phyloP scores from a whole-genome alignment of 2,888 invertebrate genomes.

The Halictus quadricinctus region DNA sequence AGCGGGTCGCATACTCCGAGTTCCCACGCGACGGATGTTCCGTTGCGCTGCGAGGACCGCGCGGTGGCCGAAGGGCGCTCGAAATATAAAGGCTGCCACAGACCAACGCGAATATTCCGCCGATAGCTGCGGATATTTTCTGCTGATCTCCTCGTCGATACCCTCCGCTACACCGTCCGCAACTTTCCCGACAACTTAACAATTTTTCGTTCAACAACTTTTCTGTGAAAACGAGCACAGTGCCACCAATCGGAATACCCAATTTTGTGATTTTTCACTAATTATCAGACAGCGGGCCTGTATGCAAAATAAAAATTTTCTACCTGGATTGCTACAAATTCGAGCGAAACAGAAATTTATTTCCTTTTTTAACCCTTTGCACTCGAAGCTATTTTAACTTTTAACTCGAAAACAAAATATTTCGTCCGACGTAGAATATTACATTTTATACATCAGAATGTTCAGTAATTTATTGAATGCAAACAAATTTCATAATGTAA shows the following conservation, averaged over 20 bases:
- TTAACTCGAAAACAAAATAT: too few relatives aligned
- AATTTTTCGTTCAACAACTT: background rate
- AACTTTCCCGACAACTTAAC: background rate
- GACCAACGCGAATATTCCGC: background rate
- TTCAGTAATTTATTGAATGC: too few relatives aligned
- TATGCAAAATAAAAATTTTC: background rate
- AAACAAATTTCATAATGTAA: too few relatives aligned
- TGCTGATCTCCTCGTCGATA: constrained; percentile 9
- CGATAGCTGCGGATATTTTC: constrained; percentile 19
- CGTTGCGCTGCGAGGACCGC: constrained; percentile 55
- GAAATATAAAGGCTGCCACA: constrained; percentile 4
- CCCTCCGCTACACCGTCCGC: background rate
- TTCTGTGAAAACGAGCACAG: background rate
- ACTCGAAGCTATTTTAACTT: too few relatives aligned
- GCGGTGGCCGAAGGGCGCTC: constrained; percentile 43
- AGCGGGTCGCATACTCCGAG: constrained; percentile 72
- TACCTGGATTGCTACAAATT: background rate
- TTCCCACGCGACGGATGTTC: constrained; percentile 74
- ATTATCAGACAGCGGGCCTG: background rate
- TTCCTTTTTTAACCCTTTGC: too few relatives aligned
- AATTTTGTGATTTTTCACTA: background rate
- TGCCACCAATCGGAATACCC: background rate
- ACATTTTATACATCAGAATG: too few relatives aligned
- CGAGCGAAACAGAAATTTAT: too few relatives aligned
- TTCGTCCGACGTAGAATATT: too few relatives aligned